Evolutionary conservation across 2,113 vertebrate species (phyloP), one percentile per base, ranked within the genome.

Genomic region (Argyrosomus japonicus): DNA sequence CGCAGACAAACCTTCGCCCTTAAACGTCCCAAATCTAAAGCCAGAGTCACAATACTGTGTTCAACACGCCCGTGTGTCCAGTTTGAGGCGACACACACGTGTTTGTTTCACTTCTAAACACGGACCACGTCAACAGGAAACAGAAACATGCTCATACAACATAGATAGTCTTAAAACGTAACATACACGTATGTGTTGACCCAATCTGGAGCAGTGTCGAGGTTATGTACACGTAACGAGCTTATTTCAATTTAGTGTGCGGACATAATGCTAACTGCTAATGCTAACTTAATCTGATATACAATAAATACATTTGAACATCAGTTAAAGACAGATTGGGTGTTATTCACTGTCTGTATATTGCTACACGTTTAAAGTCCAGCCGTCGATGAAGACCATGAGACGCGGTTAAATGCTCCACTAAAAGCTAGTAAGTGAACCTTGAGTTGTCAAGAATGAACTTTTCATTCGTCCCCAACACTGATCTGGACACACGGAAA

Each of bases 131-230:
- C 18, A 71, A 51, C 45, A 67, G 29, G 23, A 61, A 78, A 9
- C 0, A n/a, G 75, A 72, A 79, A 86, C 78, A 79, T 80, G 68
- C 82, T 7, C 23, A 18, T 25, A 60, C 69, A 36, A 79, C 48
- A 79, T 23, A 27, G 3, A 18, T 7, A 29, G 40, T 65, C 18
- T 53, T 61, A 23, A 61, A 79, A 82, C 7, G 25, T 57, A 65
- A 62, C 40, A 1, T 29, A 29, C 6, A 4, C 15, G 51, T 5
- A 14, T 36, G 32, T 47, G 48, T 69, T 54, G 68, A 29, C 54
- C 72, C 64, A 19, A 4, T 32, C 56, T 58, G 60, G 77, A 63
- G 40, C 63, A 32, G 19, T 13, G 29, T 6, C 32, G 77, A 75
- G 18, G 21, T 56, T n/a, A 57, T 27, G 15, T 19, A 14, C 10